These are phyloP conservation scores for Patella pellucida DNA, from an alignment of 2,888 invertebrate species.

Conservation along the genomic window DNA sequence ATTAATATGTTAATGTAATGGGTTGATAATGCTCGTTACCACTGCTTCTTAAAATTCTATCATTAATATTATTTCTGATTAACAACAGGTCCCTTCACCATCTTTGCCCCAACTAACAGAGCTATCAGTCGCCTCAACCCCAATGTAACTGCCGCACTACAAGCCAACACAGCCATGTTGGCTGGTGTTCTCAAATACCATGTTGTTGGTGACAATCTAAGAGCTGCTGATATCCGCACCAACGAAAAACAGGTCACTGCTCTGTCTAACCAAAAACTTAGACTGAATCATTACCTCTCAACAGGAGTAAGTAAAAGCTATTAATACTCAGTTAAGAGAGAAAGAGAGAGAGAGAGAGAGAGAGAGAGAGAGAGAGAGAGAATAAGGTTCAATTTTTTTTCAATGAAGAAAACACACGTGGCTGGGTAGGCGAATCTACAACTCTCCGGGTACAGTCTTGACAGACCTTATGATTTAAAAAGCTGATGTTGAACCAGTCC, in stretches of 20 bases:
- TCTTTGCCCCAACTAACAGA: conserved; percentile 24
- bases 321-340: too few species aligned
- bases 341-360: too few species aligned
- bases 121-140: conserved; percentile 1
- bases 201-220: conserved; percentile 40
- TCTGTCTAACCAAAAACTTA: conserved; percentile 37
- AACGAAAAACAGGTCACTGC: conserved; percentile 44
- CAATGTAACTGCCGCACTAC: conserved; percentile 14
- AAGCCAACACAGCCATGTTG: conserved; percentile 31
- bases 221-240: conserved; percentile 32
- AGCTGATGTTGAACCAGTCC: too few species aligned
- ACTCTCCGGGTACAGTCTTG: too few species aligned
- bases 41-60: background rate
- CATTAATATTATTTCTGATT: background rate
- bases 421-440: too few species aligned
- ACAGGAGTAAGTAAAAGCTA: conserved; percentile 24
- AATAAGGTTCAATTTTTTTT: too few species aligned
- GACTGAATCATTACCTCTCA: conserved; percentile 46
- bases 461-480: too few species aligned
- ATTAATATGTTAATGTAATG: too few species aligned
- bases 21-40: background rate
- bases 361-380: too few species aligned
- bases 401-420: too few species aligned
- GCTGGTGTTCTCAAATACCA: conserved; percentile 46
- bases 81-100: conserved; percentile 26